A percentile compares a stretch with the other conserved stretches of the same genome.
Conservation (phyloP, 1,140 invertebrate genomes). For the Ladona fulva region DNA sequence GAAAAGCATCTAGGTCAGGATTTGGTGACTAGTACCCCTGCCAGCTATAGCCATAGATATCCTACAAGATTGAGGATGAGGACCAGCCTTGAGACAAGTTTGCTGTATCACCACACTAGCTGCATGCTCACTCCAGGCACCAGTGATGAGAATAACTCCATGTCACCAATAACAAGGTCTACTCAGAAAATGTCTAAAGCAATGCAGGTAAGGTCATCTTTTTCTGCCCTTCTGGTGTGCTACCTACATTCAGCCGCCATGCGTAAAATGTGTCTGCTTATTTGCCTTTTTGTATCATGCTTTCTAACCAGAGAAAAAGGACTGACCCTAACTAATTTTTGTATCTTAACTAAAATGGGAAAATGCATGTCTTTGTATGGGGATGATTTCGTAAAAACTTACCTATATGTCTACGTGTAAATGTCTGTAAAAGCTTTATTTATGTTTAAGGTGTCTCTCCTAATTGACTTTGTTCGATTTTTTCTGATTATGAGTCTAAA, state of each 20-base stretch:
- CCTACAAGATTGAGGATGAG: not conserved
- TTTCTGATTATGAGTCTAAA: no score
- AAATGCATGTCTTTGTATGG: not conserved
- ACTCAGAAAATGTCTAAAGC: constrained; percentile 73
- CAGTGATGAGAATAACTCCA: constrained; percentile 52
- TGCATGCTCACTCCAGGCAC: constrained; percentile 41
- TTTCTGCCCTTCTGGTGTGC: not conserved
- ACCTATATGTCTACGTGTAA: no score
- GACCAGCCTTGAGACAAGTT: constrained; percentile 9
- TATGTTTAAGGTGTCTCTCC: no score
- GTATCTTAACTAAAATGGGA: not conserved
- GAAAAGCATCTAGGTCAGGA: not conserved
- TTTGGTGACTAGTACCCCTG: constrained; percentile 19
- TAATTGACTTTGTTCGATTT: no score
- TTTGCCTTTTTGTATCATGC: not conserved
- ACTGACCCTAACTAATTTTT: not conserved
- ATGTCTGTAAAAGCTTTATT: no score
- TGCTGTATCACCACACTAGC: constrained; percentile 17
- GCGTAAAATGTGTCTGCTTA: not conserved
- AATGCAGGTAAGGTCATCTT: constrained; percentile 61
- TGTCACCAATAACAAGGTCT: constrained; percentile 79
- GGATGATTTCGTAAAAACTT: not conserved
- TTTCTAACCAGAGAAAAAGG: not conserved
- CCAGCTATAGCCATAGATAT: constrained; percentile 3
- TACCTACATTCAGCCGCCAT: no score